These are phyloP conservation scores for Valencia hispanica DNA, from an alignment of 2,797 vertebrate species.

Conservation along the genomic window DNA sequence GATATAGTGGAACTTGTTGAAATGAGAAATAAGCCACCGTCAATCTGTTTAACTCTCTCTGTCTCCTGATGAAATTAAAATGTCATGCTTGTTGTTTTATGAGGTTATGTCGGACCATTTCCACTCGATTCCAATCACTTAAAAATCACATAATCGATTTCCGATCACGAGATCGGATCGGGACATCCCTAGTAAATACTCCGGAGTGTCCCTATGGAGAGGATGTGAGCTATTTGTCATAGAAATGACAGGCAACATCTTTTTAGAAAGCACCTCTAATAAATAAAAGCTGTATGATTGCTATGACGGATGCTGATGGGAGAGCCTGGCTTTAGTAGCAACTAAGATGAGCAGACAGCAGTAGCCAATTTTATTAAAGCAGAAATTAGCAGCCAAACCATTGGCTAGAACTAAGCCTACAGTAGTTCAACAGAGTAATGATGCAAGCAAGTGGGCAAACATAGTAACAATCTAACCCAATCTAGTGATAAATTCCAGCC, in stretches of 20 bases:
- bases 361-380: conserved; percentile 3
- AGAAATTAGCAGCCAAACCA: conserved; percentile 15
- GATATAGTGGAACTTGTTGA: too few relatives aligned
- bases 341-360: neutral
- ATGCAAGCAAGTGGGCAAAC: conserved; percentile 1
- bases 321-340: conserved; percentile 1
- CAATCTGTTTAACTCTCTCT: too few relatives aligned
- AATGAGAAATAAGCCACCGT: too few relatives aligned
- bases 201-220: conserved; percentile 31
- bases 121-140: too few relatives aligned
- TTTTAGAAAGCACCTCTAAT: conserved; percentile 9
- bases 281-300: conserved; percentile 13
- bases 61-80: too few relatives aligned
- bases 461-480: neutral
- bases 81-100: too few relatives aligned
- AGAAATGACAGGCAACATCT: conserved; percentile 35
- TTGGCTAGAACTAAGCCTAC: conserved; percentile 7
- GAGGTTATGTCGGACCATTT: too few relatives aligned
- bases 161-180: too few relatives aligned
- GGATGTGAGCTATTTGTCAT: conserved; percentile 20
- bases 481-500: conserved; percentile 13
- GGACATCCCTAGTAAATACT: too few relatives aligned
- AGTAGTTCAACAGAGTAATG: conserved; percentile 1
- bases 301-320: conserved; percentile 1
- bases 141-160: too few relatives aligned